These are phyloP conservation scores for Lamellibrachia columna DNA, from an alignment of 2,888 invertebrate genomes.

Conservation along the genomic window DNA sequence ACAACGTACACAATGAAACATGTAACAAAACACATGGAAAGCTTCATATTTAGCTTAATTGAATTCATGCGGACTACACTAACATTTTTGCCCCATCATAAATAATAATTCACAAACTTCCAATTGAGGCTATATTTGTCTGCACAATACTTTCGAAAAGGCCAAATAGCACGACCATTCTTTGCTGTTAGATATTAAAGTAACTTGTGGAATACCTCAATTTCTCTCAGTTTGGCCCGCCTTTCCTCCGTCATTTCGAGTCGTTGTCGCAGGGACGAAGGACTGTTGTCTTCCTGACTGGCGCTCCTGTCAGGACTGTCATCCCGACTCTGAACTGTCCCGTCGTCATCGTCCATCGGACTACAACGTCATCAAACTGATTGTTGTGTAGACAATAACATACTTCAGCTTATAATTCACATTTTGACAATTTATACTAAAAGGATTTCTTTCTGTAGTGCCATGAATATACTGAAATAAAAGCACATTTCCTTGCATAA, in stretches of 20 bases:
- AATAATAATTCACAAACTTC: neutral
- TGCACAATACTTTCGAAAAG: neutral
- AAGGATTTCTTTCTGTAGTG: neutral
- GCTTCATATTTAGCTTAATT: neutral
- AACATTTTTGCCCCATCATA: neutral
- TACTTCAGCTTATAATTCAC: neutral
- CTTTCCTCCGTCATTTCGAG: conserved; percentile 64
- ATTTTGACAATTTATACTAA: neutral
- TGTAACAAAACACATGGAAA: neutral
- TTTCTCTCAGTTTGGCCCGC: conserved; percentile 75
- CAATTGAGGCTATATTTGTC: neutral
- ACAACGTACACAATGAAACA: no score
- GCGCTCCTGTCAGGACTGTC: conserved; percentile 18
- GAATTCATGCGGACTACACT: neutral
- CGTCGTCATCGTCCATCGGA: conserved; percentile 46
- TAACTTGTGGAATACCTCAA: conserved; percentile 73
- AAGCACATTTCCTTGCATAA: neutral
- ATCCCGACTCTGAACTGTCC: conserved; percentile 23
- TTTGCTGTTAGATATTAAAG: neutral
- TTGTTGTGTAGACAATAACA: neutral
- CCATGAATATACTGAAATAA: neutral
- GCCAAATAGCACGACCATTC: neutral
- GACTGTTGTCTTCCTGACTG: neutral
- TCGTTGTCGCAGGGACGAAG: neutral
- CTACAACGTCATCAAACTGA: conserved; percentile 31